Evolutionary conservation across 1,140 invertebrate genomes (phyloP).

Genomic region (Solen grandis): DNA sequence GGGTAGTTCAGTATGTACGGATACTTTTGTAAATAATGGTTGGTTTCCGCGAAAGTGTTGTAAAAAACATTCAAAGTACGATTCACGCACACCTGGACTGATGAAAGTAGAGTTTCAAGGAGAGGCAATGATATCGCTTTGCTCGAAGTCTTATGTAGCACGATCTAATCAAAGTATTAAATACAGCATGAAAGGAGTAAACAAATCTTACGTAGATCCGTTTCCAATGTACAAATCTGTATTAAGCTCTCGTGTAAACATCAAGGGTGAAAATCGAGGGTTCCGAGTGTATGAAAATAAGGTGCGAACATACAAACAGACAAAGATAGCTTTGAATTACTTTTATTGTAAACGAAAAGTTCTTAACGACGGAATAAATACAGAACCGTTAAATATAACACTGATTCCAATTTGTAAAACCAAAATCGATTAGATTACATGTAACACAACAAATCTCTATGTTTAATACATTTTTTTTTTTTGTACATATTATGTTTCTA

Average conservation of each 20-base stretch:
- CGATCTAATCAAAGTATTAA: not conserved
- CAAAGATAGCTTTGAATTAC: conserved; percentile 1
- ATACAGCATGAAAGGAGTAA: conserved; percentile 26
- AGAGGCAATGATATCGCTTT: conserved; percentile 11
- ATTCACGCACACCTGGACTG: conserved; percentile 10
- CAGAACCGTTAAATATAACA: not conserved
- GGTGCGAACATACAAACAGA: not conserved
- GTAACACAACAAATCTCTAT: too few relatives aligned
- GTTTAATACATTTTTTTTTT: too few relatives aligned
- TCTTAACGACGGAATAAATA: conserved; percentile 3
- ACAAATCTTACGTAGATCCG: conserved; percentile 3
- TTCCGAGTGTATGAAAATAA: conserved; percentile 5
- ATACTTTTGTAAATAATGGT: not conserved
- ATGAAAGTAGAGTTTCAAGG: conserved; percentile 6
- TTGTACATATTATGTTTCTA: too few relatives aligned
- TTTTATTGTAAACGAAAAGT: conserved; percentile 31
- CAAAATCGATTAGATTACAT: too few relatives aligned
- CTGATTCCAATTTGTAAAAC: not conserved
- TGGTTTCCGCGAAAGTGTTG: conserved; percentile 31
- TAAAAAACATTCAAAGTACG: not conserved
- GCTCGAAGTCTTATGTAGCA: conserved; percentile 22
- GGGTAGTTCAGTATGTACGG: conserved; percentile 15
- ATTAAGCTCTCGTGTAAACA: not conserved
- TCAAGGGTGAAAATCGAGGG: conserved; percentile 21
- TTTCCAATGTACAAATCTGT: not conserved